These are phyloP conservation scores for Eristalis pertinax DNA, from an alignment of 2,888 invertebrate species.

Conservation along the genomic window DNA sequence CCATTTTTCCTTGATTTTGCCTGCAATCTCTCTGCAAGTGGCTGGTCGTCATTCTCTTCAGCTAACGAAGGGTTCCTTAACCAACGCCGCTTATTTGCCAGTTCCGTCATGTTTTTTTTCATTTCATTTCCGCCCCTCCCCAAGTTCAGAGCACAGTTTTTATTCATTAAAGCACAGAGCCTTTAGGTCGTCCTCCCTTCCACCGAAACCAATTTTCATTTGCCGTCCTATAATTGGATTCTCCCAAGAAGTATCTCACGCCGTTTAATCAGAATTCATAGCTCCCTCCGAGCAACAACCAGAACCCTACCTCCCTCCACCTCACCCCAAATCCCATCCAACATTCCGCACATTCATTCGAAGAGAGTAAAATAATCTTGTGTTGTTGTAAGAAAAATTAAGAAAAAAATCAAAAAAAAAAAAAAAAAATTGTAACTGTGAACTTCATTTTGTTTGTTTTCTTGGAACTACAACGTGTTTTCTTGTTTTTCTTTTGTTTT, in stretches of 20 bases:
- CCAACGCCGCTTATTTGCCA: too few species aligned
- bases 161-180: neutral
- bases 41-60: too few species aligned
- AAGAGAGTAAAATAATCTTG: neutral
- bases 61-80: too few species aligned
- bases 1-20: too few species aligned
- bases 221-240: neutral
- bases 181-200: neutral
- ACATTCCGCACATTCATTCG: neutral
- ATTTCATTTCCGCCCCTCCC: too few species aligned
- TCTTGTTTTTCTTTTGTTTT: slow-evolving; percentile 76
- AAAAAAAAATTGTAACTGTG: too few species aligned
- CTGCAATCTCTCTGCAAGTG: too few species aligned
- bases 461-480: slow-evolving; percentile 68
- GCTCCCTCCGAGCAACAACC: neutral
- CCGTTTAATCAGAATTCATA: neutral
- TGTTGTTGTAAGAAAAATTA: slow-evolving; percentile 17
- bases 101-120: too few species aligned
- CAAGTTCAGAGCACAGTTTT: too few species aligned
- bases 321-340: neutral
- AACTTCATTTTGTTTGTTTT: neutral
- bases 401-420: neutral
- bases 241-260: neutral
- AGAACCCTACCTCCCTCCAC: neutral
- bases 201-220: neutral